Conservation (phyloP, 2,888 invertebrate species). For the Lasioglossum zephyrum region DNA sequence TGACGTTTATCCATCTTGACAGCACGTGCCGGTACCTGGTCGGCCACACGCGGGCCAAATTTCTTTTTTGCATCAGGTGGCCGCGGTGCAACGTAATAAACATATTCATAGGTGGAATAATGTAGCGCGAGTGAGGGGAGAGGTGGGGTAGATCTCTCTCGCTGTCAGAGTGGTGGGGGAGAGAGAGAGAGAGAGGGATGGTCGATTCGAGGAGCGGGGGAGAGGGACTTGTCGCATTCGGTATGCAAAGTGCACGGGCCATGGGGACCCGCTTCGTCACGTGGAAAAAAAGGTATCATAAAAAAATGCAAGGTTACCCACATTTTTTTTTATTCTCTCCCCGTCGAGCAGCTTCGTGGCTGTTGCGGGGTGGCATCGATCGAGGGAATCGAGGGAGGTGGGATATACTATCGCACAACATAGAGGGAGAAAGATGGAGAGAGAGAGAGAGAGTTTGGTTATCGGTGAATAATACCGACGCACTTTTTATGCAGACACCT, state of each 20-base stretch:
- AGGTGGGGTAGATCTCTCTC: neutral
- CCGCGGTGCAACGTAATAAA: slow-evolving; percentile 74
- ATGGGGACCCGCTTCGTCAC: slow-evolving; percentile 59
- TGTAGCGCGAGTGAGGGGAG: slow-evolving; percentile 45
- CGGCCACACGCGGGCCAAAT: slow-evolving; percentile 69
- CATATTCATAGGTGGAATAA: slow-evolving; percentile 70
- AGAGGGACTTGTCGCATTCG: slow-evolving; percentile 72
- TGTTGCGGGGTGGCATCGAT: slow-evolving; percentile 42
- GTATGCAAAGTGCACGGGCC: slow-evolving; percentile 77
- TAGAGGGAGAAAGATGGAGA: neutral
- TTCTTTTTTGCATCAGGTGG: slow-evolving; percentile 70
- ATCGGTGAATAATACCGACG: slow-evolving; percentile 64
- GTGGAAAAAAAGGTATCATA: slow-evolving; percentile 73
- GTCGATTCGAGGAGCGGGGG: slow-evolving; percentile 31
- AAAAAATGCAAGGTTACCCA: slow-evolving; percentile 81
- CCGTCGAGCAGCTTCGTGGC: slow-evolving; percentile 39
- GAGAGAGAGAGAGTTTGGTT: slow-evolving; percentile 40
- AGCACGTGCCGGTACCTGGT: slow-evolving; percentile 60
- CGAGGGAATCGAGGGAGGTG: slow-evolving; percentile 24
- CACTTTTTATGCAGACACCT: slow-evolving; percentile 55
- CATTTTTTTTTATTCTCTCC: slow-evolving; percentile 74
- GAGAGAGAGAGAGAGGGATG: slow-evolving; percentile 20
- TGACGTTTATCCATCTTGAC: slow-evolving; percentile 60
- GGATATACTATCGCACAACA: neutral
- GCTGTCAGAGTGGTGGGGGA: neutral